A percentile compares a stretch with the other conserved stretches of the same genome.
phyloP scores from a whole-genome alignment of 2,888 invertebrate species.

The Apotomis turbidana region DNA sequence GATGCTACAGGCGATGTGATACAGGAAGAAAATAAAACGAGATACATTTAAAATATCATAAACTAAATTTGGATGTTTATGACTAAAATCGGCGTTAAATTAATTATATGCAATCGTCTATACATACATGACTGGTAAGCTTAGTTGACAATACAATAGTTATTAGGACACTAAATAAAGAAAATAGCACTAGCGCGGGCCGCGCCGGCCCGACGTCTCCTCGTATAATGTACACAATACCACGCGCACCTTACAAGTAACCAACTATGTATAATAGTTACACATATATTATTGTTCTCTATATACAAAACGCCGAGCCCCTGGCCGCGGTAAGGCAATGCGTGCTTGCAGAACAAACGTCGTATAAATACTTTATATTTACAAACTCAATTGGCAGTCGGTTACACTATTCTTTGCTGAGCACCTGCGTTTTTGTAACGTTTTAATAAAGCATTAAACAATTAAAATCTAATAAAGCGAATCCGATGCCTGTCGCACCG shows the following conservation, averaged over 20 bases:
- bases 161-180: conserved; percentile 78
- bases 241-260: conserved; percentile 79
- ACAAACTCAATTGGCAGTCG: conserved; percentile 76
- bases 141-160: conserved; percentile 78
- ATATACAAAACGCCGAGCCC: conserved; percentile 75
- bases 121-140: conserved; percentile 83
- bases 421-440: conserved; percentile 69
- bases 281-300: conserved; percentile 76
- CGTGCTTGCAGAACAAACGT: conserved; percentile 68
- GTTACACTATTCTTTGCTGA: conserved; percentile 62
- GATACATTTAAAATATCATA: conserved; percentile 73
- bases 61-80: conserved; percentile 84
- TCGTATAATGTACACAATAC: conserved; percentile 66
- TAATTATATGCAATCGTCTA: conserved; percentile 79
- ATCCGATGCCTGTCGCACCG: conserved; percentile 40
- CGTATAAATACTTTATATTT: conserved; percentile 74
- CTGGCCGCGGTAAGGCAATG: conserved; percentile 70
- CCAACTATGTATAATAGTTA: conserved; percentile 76
- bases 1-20: conserved; percentile 74
- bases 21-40: conserved; percentile 68
- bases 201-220: conserved; percentile 50
- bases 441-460: conserved; percentile 73
- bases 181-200: conserved; percentile 73
- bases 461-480: conserved; percentile 63
- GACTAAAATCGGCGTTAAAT: conserved; percentile 82